Conservation (phyloP, 64 coral and sea anemone genomes). For the Montipora capricornis region DNA sequence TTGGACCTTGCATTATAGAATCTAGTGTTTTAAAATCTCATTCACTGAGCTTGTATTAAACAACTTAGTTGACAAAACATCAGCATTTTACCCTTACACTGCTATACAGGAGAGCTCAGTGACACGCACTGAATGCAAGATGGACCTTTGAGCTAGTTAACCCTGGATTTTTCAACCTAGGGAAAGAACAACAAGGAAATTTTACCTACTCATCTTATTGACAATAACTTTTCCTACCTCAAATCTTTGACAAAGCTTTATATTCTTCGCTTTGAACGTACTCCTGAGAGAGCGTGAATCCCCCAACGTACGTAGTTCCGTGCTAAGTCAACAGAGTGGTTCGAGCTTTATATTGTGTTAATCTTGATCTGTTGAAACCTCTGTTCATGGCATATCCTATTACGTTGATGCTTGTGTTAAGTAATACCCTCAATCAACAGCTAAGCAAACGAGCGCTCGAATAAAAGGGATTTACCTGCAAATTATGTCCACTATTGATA, state of each 20-base stretch:
- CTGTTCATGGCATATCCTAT: conserved; percentile 2
- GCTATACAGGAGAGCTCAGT: too few species aligned
- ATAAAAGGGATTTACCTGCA: conserved; percentile 19
- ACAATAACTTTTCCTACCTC: conserved; percentile 6
- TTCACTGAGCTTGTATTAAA: neutral
- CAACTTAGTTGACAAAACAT: neutral
- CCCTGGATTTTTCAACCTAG: neutral
- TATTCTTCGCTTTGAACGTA: neutral
- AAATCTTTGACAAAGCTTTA: neutral
- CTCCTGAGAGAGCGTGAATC: conserved; percentile 17
- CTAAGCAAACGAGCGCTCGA: neutral
- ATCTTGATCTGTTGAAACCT: conserved; percentile 29
- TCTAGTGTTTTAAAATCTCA: neutral
- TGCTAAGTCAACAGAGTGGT: conserved; percentile 25
- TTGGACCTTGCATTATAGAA: too few species aligned
- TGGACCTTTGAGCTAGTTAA: neutral
- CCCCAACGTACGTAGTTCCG: neutral
- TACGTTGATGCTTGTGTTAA: conserved; percentile 46
- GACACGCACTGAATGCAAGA: too few species aligned
- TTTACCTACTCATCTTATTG: neutral
- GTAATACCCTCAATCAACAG: conserved; percentile 43
- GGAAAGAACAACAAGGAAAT: neutral
- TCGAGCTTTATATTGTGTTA: conserved; percentile 26
- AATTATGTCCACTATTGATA: neutral
- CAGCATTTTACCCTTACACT: neutral